Evolutionary conservation across 2,888 invertebrate genomes (phyloP), one percentile per base, ranked within the genome.

Genomic region (Anticlea derivata): DNA sequence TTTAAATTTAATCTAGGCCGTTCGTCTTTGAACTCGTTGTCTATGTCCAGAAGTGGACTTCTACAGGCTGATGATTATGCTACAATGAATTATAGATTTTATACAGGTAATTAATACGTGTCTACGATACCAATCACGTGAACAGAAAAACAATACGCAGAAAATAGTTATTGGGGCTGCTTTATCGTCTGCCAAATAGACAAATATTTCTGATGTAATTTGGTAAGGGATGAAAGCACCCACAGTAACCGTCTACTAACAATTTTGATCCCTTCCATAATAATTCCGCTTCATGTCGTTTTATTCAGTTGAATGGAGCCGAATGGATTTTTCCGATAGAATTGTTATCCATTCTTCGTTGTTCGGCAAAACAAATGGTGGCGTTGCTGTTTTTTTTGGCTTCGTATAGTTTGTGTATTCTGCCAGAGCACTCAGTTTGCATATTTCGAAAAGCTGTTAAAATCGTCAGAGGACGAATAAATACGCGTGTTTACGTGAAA

Each of bases 321-420:
- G 74, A 85, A 86, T 86, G 85, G 81, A 77, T 84, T 86, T 86
- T 48, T 80, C 85, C 85, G 77, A 86, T 86, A 80, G 83, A 84
- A 81, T 85, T 83, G 80, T 71, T 81, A 69, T 75, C 74, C 73
- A 75, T 61, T 53, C 40, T 43, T 45, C 39, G 41, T 54, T 39
- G 47, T 46, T 50, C 43, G 40, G 23, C 27, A 41, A 39, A 52
- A 52, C 43, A 47, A 52, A 52, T 53, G 52, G 38, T 39, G 12
- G 31, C 29, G 8, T n/a, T 40, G 7, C 7, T 10, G 7, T 29
- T 52, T 40, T 38, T 48, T 53, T 41, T 40, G 11, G 27, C 33
- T 8, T 23, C 7, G 27, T 1, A 34, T 35, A 44, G 8, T 31
- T 50, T 60, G 50, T 52, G 38, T 50, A 33, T 44, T 39, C 33